Evolutionary conservation across 1,140 invertebrate species (phyloP).

Genomic region (Amphibalanus amphitrite): DNA sequence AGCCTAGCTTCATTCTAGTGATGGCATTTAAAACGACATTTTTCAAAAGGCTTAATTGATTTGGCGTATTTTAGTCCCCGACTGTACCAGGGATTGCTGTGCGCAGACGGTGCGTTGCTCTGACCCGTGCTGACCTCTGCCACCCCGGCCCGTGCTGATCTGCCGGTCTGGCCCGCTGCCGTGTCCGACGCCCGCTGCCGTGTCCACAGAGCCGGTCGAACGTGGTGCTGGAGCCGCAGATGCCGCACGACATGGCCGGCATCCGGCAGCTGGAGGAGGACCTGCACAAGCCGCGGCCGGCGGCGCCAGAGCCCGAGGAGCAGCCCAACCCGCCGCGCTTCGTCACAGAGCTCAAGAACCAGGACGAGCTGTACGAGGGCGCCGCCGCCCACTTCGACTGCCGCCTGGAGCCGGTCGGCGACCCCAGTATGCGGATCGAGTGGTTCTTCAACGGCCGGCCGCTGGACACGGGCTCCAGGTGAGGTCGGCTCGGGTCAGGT

Average conservation of each 20-base stretch:
- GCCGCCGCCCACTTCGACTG: slow-evolving; percentile 80
- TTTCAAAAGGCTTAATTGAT: too few relatives aligned
- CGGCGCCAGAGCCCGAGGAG: slow-evolving; percentile 57
- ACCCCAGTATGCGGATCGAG: slow-evolving; percentile 73
- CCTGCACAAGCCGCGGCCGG: slow-evolving; percentile 69
- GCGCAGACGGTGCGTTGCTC: too few relatives aligned
- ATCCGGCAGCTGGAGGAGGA: slow-evolving; percentile 78
- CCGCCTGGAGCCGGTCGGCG: slow-evolving; percentile 66
- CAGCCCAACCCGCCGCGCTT: slow-evolving; percentile 68
- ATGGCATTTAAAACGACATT: too few relatives aligned
- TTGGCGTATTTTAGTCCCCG: too few relatives aligned
- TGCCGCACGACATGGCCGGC: slow-evolving; percentile 64
- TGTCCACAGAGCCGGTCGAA: slow-evolving; percentile 39
- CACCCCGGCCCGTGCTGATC: too few relatives aligned
- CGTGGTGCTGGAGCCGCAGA: slow-evolving; percentile 74
- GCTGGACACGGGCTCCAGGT: slow-evolving; percentile 56
- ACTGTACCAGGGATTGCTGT: too few relatives aligned
- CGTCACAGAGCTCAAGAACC: slow-evolving; percentile 49
- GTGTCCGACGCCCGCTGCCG: too few relatives aligned
- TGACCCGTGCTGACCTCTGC: too few relatives aligned
- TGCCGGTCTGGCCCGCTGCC: too few relatives aligned
- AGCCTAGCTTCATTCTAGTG: too few relatives aligned
- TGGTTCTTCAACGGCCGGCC: slow-evolving; percentile 86
- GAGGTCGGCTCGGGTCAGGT: too few relatives aligned
- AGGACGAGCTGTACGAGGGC: slow-evolving; percentile 42